Evolutionary conservation across 2,888 invertebrate species (phyloP).

Genomic region (Ochropleura plecta): DNA sequence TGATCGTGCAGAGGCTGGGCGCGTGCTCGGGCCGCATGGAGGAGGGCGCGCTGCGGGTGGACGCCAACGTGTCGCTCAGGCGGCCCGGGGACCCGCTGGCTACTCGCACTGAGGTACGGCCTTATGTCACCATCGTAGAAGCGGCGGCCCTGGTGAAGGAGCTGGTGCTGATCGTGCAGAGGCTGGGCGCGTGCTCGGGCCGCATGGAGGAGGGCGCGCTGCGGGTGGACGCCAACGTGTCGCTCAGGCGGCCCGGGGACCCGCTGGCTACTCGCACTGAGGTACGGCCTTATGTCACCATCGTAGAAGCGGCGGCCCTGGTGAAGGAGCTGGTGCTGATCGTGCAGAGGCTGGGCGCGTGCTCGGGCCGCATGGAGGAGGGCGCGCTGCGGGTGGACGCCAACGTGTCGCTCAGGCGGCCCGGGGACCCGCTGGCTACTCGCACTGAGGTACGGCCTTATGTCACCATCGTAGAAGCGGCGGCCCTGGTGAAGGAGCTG

Average conservation of each 20-base stretch:
- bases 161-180: slow-evolving; percentile 94
- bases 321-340: slow-evolving; percentile 97
- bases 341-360: slow-evolving; percentile 94
- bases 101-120: slow-evolving; percentile 94
- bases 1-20: slow-evolving; percentile 94
- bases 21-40: slow-evolving; percentile 99
- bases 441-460: slow-evolving; percentile 94
- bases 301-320: slow-evolving; percentile 92
- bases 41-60: slow-evolving; percentile 98
- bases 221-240: slow-evolving; percentile 99
- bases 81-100: slow-evolving; percentile 93
- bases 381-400: slow-evolving; percentile 99
- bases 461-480: background rate
- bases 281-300: slow-evolving; percentile 80
- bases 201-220: slow-evolving; percentile 99
- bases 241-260: slow-evolving; percentile 93
- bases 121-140: background rate
- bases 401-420: slow-evolving; percentile 96
- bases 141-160: slow-evolving; percentile 97
- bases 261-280: slow-evolving; percentile 96
- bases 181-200: slow-evolving; percentile 96
- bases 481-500: slow-evolving; percentile 97
- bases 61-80: slow-evolving; percentile 98
- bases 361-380: slow-evolving; percentile 99
- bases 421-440: slow-evolving; percentile 93